Conservation (phyloP, 2,797 vertebrate species). For the Enteromius radiatus region DNA sequence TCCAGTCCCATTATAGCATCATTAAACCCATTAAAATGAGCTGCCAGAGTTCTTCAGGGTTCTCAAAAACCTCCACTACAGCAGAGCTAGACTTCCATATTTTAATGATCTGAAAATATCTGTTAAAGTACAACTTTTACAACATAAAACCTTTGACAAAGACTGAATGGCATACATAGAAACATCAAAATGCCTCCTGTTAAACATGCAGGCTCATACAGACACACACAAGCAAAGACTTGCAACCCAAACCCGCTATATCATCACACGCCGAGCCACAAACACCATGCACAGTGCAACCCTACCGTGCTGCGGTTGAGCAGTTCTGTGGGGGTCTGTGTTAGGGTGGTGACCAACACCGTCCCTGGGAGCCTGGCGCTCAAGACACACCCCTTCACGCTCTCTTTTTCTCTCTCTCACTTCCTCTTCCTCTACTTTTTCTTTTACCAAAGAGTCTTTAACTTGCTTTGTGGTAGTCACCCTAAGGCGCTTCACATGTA, state of each 20-base stretch:
- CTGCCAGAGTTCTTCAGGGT: constrained; percentile 1
- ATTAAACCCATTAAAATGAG: background rate
- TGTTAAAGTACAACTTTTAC: background rate
- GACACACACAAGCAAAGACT: constrained; percentile 45
- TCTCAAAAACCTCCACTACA: background rate
- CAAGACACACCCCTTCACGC: constrained; percentile 62
- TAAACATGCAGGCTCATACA: constrained; percentile 45
- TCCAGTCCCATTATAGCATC: constrained; percentile 2
- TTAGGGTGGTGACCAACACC: constrained; percentile 60
- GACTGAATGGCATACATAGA: constrained; percentile 5
- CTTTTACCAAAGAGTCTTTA: constrained; percentile 12
- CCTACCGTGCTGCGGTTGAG: constrained; percentile 65
- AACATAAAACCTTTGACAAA: constrained; percentile 23
- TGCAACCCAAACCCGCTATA: constrained; percentile 19
- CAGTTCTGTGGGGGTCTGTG: constrained; percentile 64
- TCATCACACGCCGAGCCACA: constrained; percentile 38
- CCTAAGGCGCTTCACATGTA: constrained; percentile 26
- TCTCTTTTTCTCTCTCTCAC: constrained; percentile 38
- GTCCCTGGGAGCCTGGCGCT: constrained; percentile 54
- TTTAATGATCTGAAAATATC: background rate
- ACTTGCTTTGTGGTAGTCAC: background rate
- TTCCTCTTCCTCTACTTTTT: constrained; percentile 29
- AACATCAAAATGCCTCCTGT: background rate
- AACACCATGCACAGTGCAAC: constrained; percentile 57
- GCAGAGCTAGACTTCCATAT: constrained; percentile 1